A percentile compares a stretch with the other conserved stretches of the same genome.
Evolutionary conservation across 2,113 vertebrate species (phyloP).

Genomic region (Strix aluco): DNA sequence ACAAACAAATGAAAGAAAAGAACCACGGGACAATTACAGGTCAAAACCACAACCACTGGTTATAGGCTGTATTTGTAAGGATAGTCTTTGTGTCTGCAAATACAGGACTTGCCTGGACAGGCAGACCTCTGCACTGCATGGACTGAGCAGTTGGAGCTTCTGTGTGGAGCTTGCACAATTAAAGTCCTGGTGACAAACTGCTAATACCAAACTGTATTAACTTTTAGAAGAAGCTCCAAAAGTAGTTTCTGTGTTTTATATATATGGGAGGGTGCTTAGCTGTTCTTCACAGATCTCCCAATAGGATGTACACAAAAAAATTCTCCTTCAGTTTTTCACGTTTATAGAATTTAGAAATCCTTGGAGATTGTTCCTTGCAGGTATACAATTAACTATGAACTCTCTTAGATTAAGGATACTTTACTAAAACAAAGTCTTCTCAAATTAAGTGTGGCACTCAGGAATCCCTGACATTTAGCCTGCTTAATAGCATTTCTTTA

Average conservation of each 20-base stretch:
- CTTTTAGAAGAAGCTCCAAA: background rate
- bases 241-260: background rate
- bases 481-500: background rate
- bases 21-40: background rate
- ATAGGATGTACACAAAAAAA: background rate
- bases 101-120: background rate
- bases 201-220: background rate
- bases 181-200: background rate
- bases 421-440: background rate
- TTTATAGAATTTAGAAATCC: background rate
- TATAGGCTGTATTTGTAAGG: background rate
- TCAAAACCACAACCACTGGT: accelerated
- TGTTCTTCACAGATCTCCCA: background rate
- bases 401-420: background rate
- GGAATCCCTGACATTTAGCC: background rate
- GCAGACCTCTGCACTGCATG: background rate
- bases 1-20: background rate
- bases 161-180: background rate
- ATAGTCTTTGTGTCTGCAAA: background rate
- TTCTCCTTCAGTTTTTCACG: background rate
- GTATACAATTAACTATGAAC: background rate
- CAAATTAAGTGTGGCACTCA: background rate
- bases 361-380: background rate
- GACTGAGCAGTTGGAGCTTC: background rate
- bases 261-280: background rate